Percentiles rank a stretch among this genome's conserved stretches.
phyloP scores from a whole-genome alignment of 2,888 invertebrate species.

The Dryobotodes eremita region DNA sequence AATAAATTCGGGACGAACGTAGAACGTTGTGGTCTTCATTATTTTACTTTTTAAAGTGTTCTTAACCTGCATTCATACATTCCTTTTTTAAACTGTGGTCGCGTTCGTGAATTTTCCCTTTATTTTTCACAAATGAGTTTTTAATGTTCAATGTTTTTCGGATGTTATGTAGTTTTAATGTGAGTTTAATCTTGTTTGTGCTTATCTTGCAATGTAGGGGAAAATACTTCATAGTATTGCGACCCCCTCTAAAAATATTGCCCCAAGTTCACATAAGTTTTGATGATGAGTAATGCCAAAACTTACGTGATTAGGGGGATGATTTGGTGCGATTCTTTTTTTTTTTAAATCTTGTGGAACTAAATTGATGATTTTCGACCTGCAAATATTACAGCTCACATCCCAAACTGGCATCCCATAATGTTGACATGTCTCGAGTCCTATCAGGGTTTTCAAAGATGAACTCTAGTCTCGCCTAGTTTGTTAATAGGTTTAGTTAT shows the following conservation, averaged over 20 bases:
- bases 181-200: constrained; percentile 60
- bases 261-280: constrained; percentile 29
- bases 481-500: too few species aligned
- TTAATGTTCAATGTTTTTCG: constrained; percentile 53
- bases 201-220: constrained; percentile 42
- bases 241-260: neutral
- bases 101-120: constrained; percentile 31
- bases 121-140: constrained; percentile 59
- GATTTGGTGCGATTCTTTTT: neutral
- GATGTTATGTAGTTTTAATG: constrained; percentile 45
- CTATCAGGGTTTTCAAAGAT: neutral
- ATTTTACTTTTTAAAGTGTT: constrained; percentile 38
- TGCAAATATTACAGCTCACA: neutral
- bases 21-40: constrained; percentile 33
- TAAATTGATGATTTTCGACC: neutral
- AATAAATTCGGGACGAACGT: constrained; percentile 40
- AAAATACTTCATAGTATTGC: constrained; percentile 30
- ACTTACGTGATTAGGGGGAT: constrained; percentile 12
- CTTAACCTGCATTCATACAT: constrained; percentile 31
- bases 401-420: neutral
- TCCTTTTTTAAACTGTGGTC: constrained; percentile 43
- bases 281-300: constrained; percentile 21
- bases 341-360: too few species aligned
- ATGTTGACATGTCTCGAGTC: neutral
- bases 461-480: too few species aligned